phyloP scores from a whole-genome alignment of 2,888 invertebrate species.

The Agonopterix subpropinquella region DNA sequence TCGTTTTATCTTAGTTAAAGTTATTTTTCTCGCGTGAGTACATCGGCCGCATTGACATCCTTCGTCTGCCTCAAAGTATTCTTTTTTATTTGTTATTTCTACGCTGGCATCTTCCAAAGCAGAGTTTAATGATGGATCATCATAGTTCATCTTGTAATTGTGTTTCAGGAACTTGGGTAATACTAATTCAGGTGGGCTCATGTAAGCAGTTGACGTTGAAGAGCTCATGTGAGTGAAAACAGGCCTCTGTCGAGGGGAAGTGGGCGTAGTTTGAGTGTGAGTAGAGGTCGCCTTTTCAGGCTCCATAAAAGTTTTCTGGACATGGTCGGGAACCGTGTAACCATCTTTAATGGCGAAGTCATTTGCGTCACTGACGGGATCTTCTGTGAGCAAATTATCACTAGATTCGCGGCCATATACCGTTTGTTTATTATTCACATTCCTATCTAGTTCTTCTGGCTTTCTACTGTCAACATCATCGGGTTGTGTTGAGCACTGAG shows the following conservation, averaged over 20 bases:
- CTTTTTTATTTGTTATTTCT: conserved; percentile 15
- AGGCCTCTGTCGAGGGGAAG: conserved; percentile 45
- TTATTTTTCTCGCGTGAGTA: conserved; percentile 17
- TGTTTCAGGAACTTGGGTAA: conserved; percentile 45
- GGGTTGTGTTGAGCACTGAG: background rate
- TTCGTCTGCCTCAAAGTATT: conserved; percentile 15
- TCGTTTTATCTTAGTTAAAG: conserved; percentile 10
- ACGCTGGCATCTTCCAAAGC: conserved; percentile 16
- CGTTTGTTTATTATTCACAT: conserved; percentile 1
- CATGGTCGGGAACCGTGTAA: conserved; percentile 20
- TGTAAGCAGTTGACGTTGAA: conserved; percentile 67
- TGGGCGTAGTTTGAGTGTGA: conserved; percentile 53
- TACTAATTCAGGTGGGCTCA: conserved; percentile 68
- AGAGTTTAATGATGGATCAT: conserved; percentile 19
- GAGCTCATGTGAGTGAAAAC: conserved; percentile 61
- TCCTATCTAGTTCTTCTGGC: background rate
- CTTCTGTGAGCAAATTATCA: conserved; percentile 6
- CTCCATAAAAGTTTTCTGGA: conserved; percentile 22
- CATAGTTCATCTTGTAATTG: conserved; percentile 23
- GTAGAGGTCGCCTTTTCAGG: conserved; percentile 44
- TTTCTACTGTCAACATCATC: no score
- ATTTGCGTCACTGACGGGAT: conserved; percentile 10
- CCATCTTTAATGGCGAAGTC: conserved; percentile 31
- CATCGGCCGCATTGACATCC: conserved; percentile 34
- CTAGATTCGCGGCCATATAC: conserved; percentile 8